Evolutionary conservation across 2,113 vertebrate species (phyloP), one percentile per base, ranked within the genome.

Genomic region (Marcusenius ussheri): DNA sequence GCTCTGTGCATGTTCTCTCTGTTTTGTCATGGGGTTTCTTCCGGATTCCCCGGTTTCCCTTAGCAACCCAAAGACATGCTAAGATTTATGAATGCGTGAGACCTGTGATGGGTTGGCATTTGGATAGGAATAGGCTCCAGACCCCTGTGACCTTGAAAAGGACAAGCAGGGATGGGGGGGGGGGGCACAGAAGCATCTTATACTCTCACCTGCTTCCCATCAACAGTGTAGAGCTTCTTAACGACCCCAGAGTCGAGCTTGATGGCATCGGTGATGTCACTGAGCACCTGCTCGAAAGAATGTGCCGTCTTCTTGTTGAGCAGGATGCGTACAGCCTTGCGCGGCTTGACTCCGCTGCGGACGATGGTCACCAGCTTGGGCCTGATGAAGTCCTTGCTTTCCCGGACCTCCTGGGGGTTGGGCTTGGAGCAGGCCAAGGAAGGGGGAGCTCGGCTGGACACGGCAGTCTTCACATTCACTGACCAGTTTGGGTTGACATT

Each of bases 401-500:
- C 98, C 42, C 97, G 97, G 91, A 93, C 91, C 84, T 99, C 98
- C 0, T 92, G 92, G 9, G 96, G 92, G 53, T 95, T 94, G 70
- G 96, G 94, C 93, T 97, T 99, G 93, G 96, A 93, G 66, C 96
- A 96, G 90, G 96, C 97, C 94, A 99, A 95, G 1, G 97, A 97
- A 0, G 96, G 95, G 89, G 98, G 97, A 0, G 97, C 95, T 3
- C 97, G 96, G 49, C 96, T 93, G 83, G 95, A 90, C 0, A 94
- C 93, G 15, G 96, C 95, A 91, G 97, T 97, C 95, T 99, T 99
- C 80, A 99, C 97, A 0, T 98, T 99, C 93, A 99, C 98, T 0
- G 98, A 99, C 98, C 98, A 99, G 94, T 99, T 99, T 90, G 98
- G 98, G 93, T 98, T 99, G 93, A 99, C 96, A 46, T 99, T 99